These are phyloP conservation scores for Oryctes rhinoceros DNA, from an alignment of 1,140 invertebrate species.

Conservation along the genomic window DNA sequence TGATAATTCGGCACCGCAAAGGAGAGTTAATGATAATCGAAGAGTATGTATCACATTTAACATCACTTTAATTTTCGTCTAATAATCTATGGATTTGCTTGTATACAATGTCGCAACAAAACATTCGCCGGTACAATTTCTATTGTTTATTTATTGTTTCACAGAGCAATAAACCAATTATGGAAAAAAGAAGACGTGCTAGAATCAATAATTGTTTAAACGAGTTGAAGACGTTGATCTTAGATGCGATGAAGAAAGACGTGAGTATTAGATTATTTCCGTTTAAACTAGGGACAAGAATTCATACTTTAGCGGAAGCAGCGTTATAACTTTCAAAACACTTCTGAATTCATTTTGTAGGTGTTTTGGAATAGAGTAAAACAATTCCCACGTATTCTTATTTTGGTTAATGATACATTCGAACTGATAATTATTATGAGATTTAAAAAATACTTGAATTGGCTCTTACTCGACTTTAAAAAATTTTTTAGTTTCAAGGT, in stretches of 20 bases:
- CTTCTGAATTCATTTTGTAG: neutral
- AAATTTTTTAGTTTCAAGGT: no score
- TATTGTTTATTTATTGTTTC: neutral
- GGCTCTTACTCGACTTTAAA: no score
- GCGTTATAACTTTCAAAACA: neutral
- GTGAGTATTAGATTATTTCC: constrained; percentile 73
- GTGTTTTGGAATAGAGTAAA: neutral
- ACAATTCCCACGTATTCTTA: neutral
- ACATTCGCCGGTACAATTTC: neutral
- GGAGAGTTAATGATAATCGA: constrained; percentile 32
- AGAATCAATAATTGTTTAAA: constrained; percentile 94
- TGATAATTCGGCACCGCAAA: constrained; percentile 12
- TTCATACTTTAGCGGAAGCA: neutral
- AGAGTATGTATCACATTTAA: constrained; percentile 16
- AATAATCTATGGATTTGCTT: neutral
- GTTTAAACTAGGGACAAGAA: neutral
- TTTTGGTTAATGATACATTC: neutral
- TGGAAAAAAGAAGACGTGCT: constrained; percentile 92
- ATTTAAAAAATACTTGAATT: no score
- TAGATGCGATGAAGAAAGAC: constrained; percentile 93
- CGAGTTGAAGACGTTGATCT: constrained; percentile 88
- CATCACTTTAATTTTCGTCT: neutral
- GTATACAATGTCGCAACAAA: neutral
- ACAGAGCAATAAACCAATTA: constrained; percentile 90
- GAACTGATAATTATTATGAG: constrained; percentile 18